phyloP scores from a whole-genome alignment of 23 tunicate species.

The Trididemnum miniatum region DNA sequence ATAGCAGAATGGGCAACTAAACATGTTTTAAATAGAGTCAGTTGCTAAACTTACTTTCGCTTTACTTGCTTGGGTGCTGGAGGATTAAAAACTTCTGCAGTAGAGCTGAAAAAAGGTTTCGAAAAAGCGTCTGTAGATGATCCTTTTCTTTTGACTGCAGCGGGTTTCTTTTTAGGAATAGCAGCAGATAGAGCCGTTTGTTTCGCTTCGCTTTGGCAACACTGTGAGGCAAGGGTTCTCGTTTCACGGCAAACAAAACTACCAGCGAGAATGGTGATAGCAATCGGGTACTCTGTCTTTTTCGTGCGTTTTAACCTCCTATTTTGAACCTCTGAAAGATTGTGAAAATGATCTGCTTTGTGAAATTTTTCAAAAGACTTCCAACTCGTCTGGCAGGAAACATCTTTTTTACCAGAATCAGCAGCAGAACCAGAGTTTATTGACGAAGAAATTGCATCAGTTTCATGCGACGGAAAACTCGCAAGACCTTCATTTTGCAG shows the following conservation, averaged over 20 bases:
- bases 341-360: conserved; percentile 20
- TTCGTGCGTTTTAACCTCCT: neutral
- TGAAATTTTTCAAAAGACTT: neutral
- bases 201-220: conserved; percentile 25
- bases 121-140: neutral
- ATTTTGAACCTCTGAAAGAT: neutral
- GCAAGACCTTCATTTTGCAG: no score
- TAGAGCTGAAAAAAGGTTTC: neutral
- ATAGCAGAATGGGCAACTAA: no score
- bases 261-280: conserved; percentile 17
- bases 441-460: neutral
- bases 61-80: conserved; percentile 6
- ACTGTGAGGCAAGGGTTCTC: conserved; percentile 24
- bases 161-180: neutral
- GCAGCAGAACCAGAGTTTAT: neutral
- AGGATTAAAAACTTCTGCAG: neutral
- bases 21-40: no score
- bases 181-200: neutral
- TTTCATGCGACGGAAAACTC: neutral
- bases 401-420: no score
- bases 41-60: conserved; percentile 38
- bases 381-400: conserved; percentile 1
- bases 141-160: conserved; percentile 16
- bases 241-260: neutral
- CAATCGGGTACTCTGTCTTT: conserved; percentile 2